These are phyloP conservation scores for Centruroides vittatus DNA, from an alignment of 1,140 invertebrate genomes.

Conservation along the genomic window DNA sequence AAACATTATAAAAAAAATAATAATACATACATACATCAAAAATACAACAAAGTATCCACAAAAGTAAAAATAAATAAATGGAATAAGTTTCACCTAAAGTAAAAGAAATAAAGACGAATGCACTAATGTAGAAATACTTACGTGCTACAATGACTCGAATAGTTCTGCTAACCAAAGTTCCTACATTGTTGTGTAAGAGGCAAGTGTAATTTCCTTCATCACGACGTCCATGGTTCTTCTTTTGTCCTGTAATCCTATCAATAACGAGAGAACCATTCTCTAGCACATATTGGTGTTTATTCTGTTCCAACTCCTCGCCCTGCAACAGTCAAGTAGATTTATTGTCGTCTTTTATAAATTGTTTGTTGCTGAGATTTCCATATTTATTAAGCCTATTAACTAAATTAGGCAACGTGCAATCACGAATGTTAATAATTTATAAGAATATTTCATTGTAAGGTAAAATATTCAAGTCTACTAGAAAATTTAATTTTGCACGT, in stretches of 20 bases:
- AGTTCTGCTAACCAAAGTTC: slow-evolving; percentile 28
- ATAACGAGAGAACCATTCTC: slow-evolving; percentile 28
- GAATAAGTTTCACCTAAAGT: neutral
- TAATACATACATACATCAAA: too few species aligned
- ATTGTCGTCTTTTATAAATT: neutral
- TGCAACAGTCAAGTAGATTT: neutral
- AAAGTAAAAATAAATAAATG: neutral
- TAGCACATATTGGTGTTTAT: slow-evolving; percentile 20
- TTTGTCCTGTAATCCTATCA: slow-evolving; percentile 20
- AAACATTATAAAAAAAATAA: too few species aligned
- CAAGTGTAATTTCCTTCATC: slow-evolving; percentile 31
- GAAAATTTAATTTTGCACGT: too few species aligned
- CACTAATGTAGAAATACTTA: slow-evolving; percentile 22
- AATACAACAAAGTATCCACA: too few species aligned
- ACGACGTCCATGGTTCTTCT: slow-evolving; percentile 16
- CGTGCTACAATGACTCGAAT: slow-evolving; percentile 28
- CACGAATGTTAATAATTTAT: neutral
- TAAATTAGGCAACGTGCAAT: neutral
- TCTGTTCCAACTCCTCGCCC: slow-evolving; percentile 15
- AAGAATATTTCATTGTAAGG: neutral
- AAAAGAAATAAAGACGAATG: neutral
- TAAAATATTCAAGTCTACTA: neutral
- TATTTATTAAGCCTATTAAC: neutral
- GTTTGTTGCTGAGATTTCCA: neutral
- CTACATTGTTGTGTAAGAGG: slow-evolving; percentile 23